Percentiles rank a stretch among this genome's conserved stretches.
phyloP scores from a whole-genome alignment of 1,140 invertebrate genomes.

The Zaprionus gabonicus region DNA sequence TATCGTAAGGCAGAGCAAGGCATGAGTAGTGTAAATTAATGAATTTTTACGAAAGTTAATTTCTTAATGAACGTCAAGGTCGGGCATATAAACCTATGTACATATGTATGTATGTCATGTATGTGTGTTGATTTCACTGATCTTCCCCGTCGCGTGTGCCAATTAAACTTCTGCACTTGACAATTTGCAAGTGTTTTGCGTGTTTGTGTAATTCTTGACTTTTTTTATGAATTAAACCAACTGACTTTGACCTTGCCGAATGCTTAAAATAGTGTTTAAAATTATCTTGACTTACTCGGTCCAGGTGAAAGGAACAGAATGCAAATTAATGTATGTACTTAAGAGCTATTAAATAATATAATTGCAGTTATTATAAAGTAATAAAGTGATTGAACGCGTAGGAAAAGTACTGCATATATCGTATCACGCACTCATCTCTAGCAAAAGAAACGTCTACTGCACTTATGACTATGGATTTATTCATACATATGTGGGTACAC shows the following conservation, averaged over 20 bases:
- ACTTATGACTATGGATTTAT: neutral
- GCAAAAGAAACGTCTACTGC: neutral
- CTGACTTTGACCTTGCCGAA: neutral
- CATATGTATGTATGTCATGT: neutral
- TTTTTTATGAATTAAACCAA: neutral
- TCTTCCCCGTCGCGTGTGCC: neutral
- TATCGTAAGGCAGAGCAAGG: neutral
- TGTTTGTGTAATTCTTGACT: neutral
- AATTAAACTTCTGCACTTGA: neutral
- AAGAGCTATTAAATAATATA: neutral
- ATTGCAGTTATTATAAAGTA: neutral
- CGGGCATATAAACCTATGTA: neutral
- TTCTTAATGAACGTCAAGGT: conserved; percentile 2
- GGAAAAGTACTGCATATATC: neutral
- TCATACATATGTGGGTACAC: neutral
- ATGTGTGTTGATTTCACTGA: neutral
- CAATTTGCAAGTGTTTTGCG: neutral
- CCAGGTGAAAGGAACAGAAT: neutral
- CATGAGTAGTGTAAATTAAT: neutral
- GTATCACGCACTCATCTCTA: conserved; percentile 28
- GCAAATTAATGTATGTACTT: neutral
- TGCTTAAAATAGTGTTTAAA: neutral
- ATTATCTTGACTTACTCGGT: neutral
- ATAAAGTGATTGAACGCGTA: neutral
- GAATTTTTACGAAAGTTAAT: too few relatives aligned